These are phyloP conservation scores for Elephas maximus DNA, from an alignment of 2,113 vertebrate species.

Conservation along the genomic window DNA sequence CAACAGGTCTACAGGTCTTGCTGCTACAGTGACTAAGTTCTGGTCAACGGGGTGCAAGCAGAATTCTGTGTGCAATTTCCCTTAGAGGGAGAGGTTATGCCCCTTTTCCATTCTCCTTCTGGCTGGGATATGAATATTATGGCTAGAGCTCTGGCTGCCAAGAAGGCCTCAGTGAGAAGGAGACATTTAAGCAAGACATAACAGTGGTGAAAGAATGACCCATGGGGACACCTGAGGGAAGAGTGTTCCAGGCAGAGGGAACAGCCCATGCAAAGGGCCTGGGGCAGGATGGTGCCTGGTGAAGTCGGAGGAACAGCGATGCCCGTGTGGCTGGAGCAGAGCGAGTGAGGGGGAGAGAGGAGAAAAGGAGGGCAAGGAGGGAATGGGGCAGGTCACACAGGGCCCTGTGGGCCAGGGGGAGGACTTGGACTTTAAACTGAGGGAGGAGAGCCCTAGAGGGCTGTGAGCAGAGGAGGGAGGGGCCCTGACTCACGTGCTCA, in stretches of 20 bases:
- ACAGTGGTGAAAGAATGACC: background rate
- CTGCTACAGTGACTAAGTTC: too few species aligned
- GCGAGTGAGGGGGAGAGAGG: background rate
- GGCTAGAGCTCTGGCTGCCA: background rate
- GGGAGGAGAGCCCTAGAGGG: too few species aligned
- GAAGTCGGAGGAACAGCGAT: background rate
- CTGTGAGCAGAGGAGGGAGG: too few species aligned
- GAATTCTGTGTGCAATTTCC: background rate
- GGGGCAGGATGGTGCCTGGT: background rate
- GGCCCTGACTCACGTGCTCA: too few species aligned
- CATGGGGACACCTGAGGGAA: background rate
- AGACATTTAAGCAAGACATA: background rate
- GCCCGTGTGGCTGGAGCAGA: background rate
- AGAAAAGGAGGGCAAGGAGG: background rate
- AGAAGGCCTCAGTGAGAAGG: background rate
- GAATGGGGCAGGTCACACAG: accelerated
- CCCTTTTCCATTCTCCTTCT: background rate
- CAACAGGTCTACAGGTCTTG: too few species aligned
- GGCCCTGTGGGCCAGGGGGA: too few species aligned
- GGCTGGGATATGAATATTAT: background rate
- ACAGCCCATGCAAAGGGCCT: background rate
- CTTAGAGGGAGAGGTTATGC: background rate
- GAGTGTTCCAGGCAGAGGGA: too few species aligned
- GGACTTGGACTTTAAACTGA: too few species aligned
- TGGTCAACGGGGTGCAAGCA: too few species aligned